phyloP scores from a whole-genome alignment of 2,888 invertebrate species.

The Byasa hedistus region DNA sequence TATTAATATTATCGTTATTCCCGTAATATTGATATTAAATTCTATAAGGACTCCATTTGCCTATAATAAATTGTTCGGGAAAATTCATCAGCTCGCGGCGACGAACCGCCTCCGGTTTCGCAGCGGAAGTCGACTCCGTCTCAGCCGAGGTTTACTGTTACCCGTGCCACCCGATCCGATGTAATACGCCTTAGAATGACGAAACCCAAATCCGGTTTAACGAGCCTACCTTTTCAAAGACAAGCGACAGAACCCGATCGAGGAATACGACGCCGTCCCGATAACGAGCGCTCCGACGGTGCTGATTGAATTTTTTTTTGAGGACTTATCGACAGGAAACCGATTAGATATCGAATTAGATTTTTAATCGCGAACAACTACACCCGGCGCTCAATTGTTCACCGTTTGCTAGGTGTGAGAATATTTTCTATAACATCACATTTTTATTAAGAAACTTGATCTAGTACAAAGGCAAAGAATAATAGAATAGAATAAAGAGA shows the following conservation, averaged over 20 bases:
- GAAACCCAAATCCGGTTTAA: constrained; percentile 21
- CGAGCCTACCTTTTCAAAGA: constrained; percentile 22
- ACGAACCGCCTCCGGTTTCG: constrained; percentile 10
- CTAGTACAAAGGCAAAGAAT: no score
- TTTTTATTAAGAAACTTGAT: background rate
- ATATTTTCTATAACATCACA: background rate
- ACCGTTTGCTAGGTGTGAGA: background rate
- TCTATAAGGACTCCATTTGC: background rate
- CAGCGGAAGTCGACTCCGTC: constrained; percentile 14
- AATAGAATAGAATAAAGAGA: no score
- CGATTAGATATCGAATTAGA: constrained; percentile 11
- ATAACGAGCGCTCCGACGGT: constrained; percentile 6
- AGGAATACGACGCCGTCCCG: constrained; percentile 7
- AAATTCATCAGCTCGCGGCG: constrained; percentile 5
- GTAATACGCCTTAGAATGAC: constrained; percentile 11
- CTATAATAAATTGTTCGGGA: constrained; percentile 1
- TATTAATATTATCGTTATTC: no score
- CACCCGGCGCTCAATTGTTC: background rate
- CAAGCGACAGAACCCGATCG: constrained; percentile 7
- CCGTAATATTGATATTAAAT: no score
- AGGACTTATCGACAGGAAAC: constrained; percentile 6
- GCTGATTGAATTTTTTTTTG: constrained; percentile 23
- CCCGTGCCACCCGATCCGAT: constrained; percentile 13
- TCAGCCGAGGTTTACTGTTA: constrained; percentile 16
- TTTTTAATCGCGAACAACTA: background rate